A percentile compares a stretch with the other conserved stretches of the same genome.
Evolutionary conservation across 2,888 invertebrate species (phyloP).

Genomic region (Drosophila greeni): DNA sequence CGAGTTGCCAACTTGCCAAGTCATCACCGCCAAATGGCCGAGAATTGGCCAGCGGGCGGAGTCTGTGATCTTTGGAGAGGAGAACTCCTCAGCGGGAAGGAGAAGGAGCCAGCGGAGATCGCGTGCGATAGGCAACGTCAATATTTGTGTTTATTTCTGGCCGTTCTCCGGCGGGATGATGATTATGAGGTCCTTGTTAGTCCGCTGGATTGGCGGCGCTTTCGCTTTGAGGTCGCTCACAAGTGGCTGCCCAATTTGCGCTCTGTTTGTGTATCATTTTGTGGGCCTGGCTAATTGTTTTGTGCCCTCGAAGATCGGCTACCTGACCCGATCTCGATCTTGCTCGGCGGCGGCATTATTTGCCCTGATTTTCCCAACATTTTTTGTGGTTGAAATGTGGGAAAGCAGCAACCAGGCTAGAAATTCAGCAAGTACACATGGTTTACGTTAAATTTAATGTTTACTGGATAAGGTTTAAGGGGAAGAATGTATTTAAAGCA

Average conservation of each 20-base stretch:
- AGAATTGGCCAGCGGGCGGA: conserved; percentile 50
- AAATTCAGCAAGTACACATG: conserved; percentile 52
- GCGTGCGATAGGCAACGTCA: conserved; percentile 72
- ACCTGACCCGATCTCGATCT: conserved; percentile 37
- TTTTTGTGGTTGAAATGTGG: conserved; percentile 35
- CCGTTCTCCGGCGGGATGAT: conserved; percentile 40
- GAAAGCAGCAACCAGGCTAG: conserved; percentile 44
- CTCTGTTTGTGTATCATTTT: conserved; percentile 65
- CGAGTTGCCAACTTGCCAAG: conserved; percentile 62
- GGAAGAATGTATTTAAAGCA: too few relatives aligned
- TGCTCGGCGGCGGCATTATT: conserved; percentile 41
- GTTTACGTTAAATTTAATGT: conserved; percentile 11
- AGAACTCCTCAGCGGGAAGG: conserved; percentile 2
- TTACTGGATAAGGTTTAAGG: too few relatives aligned
- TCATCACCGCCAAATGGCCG: conserved; percentile 43
- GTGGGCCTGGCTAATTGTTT: conserved; percentile 67
- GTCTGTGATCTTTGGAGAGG: conserved; percentile 30
- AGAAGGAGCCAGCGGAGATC: conserved; percentile 44
- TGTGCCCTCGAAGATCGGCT: conserved; percentile 47
- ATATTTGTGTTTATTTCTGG: conserved; percentile 65
- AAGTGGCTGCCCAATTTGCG: conserved; percentile 71
- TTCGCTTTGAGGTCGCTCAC: conserved; percentile 48
- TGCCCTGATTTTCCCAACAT: conserved; percentile 37
- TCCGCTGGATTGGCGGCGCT: conserved; percentile 33
- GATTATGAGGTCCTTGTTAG: conserved; percentile 50